Conservation (phyloP, 1,140 invertebrate species). For the Acromyrmex heyeri region DNA sequence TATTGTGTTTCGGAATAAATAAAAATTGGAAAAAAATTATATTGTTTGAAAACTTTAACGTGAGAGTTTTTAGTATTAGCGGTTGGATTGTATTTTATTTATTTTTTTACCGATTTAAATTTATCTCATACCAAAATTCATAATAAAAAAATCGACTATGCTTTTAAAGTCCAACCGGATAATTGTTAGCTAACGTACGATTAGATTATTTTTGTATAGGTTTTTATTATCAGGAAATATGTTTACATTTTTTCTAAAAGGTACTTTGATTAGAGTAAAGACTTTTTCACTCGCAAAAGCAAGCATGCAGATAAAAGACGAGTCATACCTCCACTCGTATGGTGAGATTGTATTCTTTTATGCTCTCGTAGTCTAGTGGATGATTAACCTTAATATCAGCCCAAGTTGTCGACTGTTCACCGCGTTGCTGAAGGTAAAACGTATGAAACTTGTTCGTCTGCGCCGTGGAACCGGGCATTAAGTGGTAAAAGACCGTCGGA, state of each 20-base stretch:
- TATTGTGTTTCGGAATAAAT: no score
- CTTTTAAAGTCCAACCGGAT: neutral
- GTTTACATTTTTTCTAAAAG: neutral
- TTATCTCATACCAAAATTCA: no score
- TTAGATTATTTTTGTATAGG: neutral
- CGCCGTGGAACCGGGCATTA: constrained; percentile 97
- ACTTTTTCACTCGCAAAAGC: neutral
- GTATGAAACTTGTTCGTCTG: constrained; percentile 98
- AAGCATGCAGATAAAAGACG: neutral
- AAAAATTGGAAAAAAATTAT: no score
- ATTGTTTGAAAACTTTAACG: no score
- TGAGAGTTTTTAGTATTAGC: no score
- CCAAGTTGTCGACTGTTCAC: constrained; percentile 96
- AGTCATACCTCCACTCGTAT: constrained; percentile 95
- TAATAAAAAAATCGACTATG: no score
- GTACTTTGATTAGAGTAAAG: neutral
- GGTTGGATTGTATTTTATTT: no score
- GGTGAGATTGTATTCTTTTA: constrained; percentile 98
- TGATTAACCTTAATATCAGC: constrained; percentile 98
- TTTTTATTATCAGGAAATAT: neutral
- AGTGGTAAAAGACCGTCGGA: constrained; percentile 96
- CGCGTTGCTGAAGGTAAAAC: constrained; percentile 97
- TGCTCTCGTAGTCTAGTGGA: constrained; percentile 97
- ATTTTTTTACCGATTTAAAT: no score
- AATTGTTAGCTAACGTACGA: no score